Evolutionary conservation across 1,140 invertebrate species (phyloP).

Genomic region (Oryzaephilus surinamensis): DNA sequence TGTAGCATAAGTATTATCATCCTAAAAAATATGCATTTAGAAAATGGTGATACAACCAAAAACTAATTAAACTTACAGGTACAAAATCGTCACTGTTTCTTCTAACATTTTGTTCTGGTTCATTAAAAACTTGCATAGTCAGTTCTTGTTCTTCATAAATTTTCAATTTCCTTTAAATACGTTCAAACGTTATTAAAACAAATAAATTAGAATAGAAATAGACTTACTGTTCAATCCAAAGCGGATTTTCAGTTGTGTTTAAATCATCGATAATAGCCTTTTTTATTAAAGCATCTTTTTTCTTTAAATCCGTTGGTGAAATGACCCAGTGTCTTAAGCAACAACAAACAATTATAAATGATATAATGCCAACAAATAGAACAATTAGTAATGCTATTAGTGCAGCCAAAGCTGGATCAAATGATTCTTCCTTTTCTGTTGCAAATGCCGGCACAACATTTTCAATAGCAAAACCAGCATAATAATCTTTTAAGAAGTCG

Average conservation of each 20-base stretch:
- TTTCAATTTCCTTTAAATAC: constrained; percentile 60
- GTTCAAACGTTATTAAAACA: background rate
- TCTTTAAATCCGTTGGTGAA: constrained; percentile 48
- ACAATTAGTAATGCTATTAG: constrained; percentile 77
- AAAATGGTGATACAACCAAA: constrained; percentile 2
- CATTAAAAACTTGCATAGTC: constrained; percentile 84
- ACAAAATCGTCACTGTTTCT: constrained; percentile 40
- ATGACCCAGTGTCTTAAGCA: constrained; percentile 76
- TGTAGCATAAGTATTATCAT: constrained; percentile 78
- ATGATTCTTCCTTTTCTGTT: constrained; percentile 55
- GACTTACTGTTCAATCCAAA: constrained; percentile 84
- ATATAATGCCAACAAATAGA: constrained; percentile 74
- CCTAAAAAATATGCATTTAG: constrained; percentile 20
- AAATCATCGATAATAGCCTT: constrained; percentile 73
- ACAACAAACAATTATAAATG: constrained; percentile 78
- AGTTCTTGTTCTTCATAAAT: constrained; percentile 87
- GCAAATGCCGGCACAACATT: constrained; percentile 62
- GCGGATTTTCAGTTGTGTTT: constrained; percentile 81
- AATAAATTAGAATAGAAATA: background rate
- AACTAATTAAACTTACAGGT: constrained; percentile 29
- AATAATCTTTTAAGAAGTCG: constrained; percentile 66
- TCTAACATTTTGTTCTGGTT: constrained; percentile 53
- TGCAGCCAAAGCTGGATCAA: constrained; percentile 75
- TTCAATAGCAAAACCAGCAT: constrained; percentile 70
- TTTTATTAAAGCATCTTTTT: constrained; percentile 71